phyloP scores from a whole-genome alignment of 2,888 invertebrate species.

The Pristionchus exspectatus region DNA sequence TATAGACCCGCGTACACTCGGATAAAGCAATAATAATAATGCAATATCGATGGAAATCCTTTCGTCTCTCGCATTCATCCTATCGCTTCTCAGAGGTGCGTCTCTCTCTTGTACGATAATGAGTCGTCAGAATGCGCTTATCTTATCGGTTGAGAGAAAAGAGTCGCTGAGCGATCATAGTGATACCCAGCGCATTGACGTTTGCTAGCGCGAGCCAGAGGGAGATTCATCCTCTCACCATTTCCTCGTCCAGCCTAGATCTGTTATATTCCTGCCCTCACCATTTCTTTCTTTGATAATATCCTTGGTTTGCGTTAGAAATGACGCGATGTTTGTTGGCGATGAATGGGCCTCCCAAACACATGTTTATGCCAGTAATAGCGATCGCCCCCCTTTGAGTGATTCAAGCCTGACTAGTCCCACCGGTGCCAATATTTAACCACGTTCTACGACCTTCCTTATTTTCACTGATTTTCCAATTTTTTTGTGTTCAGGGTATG shows the following conservation, averaged over 20 bases:
- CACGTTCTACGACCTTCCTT: background rate
- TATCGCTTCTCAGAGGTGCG: background rate
- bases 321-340: background rate
- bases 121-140: slow-evolving; percentile 3
- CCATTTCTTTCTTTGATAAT: background rate
- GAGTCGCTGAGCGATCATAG: background rate
- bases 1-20: background rate
- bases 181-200: background rate
- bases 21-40: background rate
- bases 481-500: slow-evolving; percentile 56
- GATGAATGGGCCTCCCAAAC: background rate
- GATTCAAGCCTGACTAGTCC: background rate
- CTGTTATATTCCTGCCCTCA: background rate
- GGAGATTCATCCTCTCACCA: background rate
- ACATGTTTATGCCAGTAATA: background rate
- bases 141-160: background rate
- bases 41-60: background rate
- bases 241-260: background rate
- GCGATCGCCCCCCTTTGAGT: background rate
- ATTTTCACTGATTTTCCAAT: background rate
- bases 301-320: background rate
- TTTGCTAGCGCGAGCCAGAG: background rate
- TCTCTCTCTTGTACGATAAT: background rate
- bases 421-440: background rate
- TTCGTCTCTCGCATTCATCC: background rate